These are phyloP conservation scores for Cyanistes caeruleus DNA, from an alignment of 2,113 vertebrate species.

Conservation along the genomic window DNA sequence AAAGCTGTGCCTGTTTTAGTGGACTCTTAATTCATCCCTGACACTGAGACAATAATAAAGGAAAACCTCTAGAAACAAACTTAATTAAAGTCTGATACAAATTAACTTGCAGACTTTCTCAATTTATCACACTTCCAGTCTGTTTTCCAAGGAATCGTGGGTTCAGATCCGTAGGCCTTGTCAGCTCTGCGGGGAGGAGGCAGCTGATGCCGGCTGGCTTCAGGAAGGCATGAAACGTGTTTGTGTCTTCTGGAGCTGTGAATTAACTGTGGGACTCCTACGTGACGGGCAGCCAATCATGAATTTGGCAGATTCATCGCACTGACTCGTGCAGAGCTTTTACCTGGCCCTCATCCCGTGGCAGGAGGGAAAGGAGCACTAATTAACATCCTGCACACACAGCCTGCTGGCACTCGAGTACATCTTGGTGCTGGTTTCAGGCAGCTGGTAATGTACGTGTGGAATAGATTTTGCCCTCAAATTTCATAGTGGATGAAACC, in stretches of 20 bases:
- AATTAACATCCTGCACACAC: not conserved
- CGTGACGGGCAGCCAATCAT: accelerated
- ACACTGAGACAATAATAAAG: not conserved
- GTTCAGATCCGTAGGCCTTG: not conserved
- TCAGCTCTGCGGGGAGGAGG: not conserved
- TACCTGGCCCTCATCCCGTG: not conserved
- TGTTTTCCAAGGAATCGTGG: not conserved
- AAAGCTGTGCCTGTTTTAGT: not conserved
- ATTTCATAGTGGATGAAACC: not conserved
- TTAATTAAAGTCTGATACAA: not conserved
- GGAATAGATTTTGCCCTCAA: not conserved
- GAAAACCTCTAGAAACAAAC: not conserved
- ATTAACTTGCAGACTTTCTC: not conserved
- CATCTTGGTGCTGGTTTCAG: not conserved
- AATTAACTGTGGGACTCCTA: not conserved
- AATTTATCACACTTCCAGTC: not conserved
- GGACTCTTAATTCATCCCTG: not conserved
- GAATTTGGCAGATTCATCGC: not conserved
- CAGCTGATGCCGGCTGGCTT: not conserved
- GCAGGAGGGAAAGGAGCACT: not conserved
- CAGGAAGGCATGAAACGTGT: not conserved
- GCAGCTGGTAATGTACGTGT: not conserved
- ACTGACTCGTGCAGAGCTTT: not conserved
- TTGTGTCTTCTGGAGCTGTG: not conserved
- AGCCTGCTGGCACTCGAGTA: not conserved